Percentiles rank a stretch among this genome's conserved stretches.
phyloP scores from a whole-genome alignment of 2,113 vertebrate genomes.

The Psilopogon haemacephalus region DNA sequence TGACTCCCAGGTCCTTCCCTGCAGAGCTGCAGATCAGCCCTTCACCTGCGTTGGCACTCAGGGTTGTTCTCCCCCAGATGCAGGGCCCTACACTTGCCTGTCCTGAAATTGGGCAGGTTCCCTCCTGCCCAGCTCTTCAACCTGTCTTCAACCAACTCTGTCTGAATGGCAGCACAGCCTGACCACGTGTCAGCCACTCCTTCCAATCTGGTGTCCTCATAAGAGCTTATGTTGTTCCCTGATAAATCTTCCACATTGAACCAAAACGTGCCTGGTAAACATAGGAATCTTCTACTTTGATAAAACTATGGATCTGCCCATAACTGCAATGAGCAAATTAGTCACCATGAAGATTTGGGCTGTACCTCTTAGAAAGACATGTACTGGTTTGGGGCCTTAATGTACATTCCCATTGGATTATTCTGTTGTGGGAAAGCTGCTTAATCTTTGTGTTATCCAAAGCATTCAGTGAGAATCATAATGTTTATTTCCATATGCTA shows the following conservation, averaged over 20 bases:
- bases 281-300: background rate
- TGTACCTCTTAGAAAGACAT: no score
- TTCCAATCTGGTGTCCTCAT: background rate
- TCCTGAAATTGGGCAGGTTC: no score
- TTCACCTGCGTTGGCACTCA: no score
- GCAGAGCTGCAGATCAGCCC: no score
- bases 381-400: background rate
- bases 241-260: background rate
- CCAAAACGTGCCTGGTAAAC: no score
- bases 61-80: no score
- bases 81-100: no score
- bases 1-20: no score
- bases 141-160: no score
- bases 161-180: no score
- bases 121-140: no score
- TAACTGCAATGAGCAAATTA: background rate
- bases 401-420: background rate
- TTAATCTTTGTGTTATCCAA: background rate
- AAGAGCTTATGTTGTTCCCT: background rate
- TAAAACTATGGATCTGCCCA: background rate
- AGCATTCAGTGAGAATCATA: background rate
- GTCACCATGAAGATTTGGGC: background rate
- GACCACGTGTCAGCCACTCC: no score
- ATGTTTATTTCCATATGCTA: background rate
- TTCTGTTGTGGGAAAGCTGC: background rate